Evolutionary conservation across 2,888 invertebrate species (phyloP).

Genomic region (Pseudanteris insignis): DNA sequence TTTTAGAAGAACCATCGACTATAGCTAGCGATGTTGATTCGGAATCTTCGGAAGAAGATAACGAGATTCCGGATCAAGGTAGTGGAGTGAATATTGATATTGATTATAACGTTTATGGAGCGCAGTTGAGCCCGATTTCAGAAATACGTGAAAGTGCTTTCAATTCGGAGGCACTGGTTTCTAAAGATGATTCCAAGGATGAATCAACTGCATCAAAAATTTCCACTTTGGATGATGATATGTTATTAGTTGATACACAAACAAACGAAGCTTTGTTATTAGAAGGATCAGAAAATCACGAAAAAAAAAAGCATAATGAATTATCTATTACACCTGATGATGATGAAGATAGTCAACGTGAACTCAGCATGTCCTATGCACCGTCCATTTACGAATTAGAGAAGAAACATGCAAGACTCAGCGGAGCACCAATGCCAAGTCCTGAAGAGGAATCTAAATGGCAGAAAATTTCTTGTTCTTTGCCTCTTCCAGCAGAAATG

Average conservation of each 20-base stretch:
- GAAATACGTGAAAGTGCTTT: slow-evolving; percentile 69
- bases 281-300: slow-evolving; percentile 51
- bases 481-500: slow-evolving; percentile 55
- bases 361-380: slow-evolving; percentile 34
- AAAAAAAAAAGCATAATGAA: slow-evolving; percentile 24
- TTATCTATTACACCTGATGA: slow-evolving; percentile 44
- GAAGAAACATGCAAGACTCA: slow-evolving; percentile 22
- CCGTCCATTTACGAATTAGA: slow-evolving; percentile 31
- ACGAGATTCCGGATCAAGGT: slow-evolving; percentile 57
- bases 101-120: slow-evolving; percentile 70
- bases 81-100: slow-evolving; percentile 63
- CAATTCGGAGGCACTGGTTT: slow-evolving; percentile 60
- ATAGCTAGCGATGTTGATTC: slow-evolving; percentile 52
- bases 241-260: slow-evolving; percentile 67
- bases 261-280: slow-evolving; percentile 67
- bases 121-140: slow-evolving; percentile 71
- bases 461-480: slow-evolving; percentile 54
- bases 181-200: slow-evolving; percentile 63
- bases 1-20: slow-evolving; percentile 61
- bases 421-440: slow-evolving; percentile 61
- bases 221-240: slow-evolving; percentile 62
- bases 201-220: slow-evolving; percentile 56
- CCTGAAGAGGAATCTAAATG: slow-evolving; percentile 64
- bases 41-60: slow-evolving; percentile 62
- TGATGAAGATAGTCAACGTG: slow-evolving; percentile 51